phyloP scores from a whole-genome alignment of 2,888 invertebrate species.

The Aricia artaxerxes region DNA sequence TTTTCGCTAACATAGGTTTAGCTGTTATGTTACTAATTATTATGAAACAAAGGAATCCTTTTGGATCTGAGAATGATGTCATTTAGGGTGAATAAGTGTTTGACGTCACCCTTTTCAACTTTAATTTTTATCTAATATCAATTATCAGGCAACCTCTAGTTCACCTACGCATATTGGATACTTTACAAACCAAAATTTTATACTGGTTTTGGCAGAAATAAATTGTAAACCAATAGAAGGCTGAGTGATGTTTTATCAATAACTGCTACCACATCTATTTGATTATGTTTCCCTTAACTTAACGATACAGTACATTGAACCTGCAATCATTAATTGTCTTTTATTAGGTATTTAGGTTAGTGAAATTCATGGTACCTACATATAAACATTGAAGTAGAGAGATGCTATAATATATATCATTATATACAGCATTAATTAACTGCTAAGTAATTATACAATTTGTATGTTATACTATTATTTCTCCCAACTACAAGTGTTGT shows the following conservation, averaged over 20 bases:
- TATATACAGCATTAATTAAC: no score
- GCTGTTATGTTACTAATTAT: background rate
- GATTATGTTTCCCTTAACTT: background rate
- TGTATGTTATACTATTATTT: no score
- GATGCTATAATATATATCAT: no score
- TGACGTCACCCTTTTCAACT: constrained; percentile 27
- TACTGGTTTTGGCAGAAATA: background rate
- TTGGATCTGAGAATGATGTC: constrained; percentile 8
- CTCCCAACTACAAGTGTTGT: no score
- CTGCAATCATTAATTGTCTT: background rate
- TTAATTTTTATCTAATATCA: constrained; percentile 11
- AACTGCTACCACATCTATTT: background rate
- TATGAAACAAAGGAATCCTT: background rate
- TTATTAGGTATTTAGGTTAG: background rate
- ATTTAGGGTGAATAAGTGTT: constrained; percentile 13
- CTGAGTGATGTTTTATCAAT: background rate
- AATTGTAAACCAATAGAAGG: background rate
- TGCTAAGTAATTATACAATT: no score
- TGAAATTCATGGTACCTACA: background rate
- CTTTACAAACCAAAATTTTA: background rate
- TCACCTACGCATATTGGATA: background rate
- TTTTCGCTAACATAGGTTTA: background rate
- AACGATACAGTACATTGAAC: background rate
- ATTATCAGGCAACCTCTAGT: background rate
- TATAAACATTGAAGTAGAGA: background rate